Base-by-base conservation (phyloP, 2,113 vertebrate genomes). In the Rattus rattus region DNA sequence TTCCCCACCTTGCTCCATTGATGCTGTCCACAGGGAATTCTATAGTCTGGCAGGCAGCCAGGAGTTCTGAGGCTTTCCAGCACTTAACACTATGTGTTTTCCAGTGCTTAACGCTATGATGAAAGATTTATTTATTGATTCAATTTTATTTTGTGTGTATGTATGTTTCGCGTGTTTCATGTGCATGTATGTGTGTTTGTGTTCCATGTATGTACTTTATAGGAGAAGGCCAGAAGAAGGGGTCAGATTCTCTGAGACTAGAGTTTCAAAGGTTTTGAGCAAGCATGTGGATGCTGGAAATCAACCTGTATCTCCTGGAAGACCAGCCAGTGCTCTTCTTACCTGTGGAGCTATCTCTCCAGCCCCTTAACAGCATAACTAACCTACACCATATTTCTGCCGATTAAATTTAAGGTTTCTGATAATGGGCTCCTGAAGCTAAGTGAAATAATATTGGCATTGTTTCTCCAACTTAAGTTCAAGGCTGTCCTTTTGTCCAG, bases 61-160 rank as follows among this genome's bases (percentile, higher is more conserved):
- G 19, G 20, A 30, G 17, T n/a, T 47, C 63, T 20, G 63, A 9
- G 0, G 19, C 79, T 2, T 0, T 4, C 0, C 0, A 43, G 54
- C 20, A 16, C 43, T 43, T 43, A 43, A 43, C 43, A 43, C 43
- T 43, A 43, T 43, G 43, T 43, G 43, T 3, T 43, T 43, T 43
- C 43, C 43, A 43, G 43, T 49, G 47, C 10, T 36, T 72, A 36
- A 52, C 30, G 24, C 36, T 59, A 9, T 54, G 65, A 43, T 70
- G 30, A 54, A 54, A 80, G 8, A 36, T 4, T n/a, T 56, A 56
- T 59, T 81, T 19, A 61, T 61, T 61, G 16, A 19, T 33, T 30
- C 17, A 16, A 33, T 9, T 59, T 22, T 81, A 20, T 56, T 17
- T 49, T 24, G 24, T 24, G 52, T 59, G 19, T 59, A 52, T 17